Evolutionary conservation across 2,797 vertebrate species (phyloP), one percentile per base, ranked within the genome.

Genomic region (Lithobates sylvaticus): DNA sequence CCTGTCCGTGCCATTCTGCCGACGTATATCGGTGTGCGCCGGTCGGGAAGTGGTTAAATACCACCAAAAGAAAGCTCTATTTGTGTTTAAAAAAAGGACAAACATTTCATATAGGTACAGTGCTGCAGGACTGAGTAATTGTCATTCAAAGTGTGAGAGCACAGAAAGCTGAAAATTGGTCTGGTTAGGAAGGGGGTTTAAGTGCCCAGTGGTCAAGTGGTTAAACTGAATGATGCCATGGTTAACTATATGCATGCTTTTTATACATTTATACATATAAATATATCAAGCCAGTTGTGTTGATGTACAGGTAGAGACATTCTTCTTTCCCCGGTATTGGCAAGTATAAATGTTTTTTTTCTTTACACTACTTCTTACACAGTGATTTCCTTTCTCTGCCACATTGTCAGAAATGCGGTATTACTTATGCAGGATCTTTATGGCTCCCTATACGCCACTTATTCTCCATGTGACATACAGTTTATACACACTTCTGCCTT

Each of bases 381-480:
- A 67, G 65, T 29, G 65, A 67, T 29, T 67, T 67, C 65, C 65
- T 67, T 26, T 67, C 12, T 67, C 65, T 67, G 26, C 26, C 65
- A 50, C 39, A 50, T 69, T 32, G 26, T 69, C 65, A 68, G 34
- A 68, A 39, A 47, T 10, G 42, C 9, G 47, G 16, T 78, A 64
- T 39, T 68, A 27, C 61, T 44, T 23, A 47, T 50, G 26, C 15
- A 32, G 26, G 27, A 69, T 50, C 47, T 47, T 27, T 50, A 79
- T 69, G 67, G 65, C 61, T 75, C 70, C 39, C 68, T 12, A 32
- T 39, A 34, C 50, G 73, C 83, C 42, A 78, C 76, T 72, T 72
- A 72, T 72, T 54, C 68, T 78, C 32, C 12, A 84, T 72, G 68
- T 64, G 76, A 71, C 47, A 84, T 64, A 10, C 26, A 73, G 36